Conservation (phyloP, 2,888 invertebrate species). For the Lasioglossum pauxillum region DNA sequence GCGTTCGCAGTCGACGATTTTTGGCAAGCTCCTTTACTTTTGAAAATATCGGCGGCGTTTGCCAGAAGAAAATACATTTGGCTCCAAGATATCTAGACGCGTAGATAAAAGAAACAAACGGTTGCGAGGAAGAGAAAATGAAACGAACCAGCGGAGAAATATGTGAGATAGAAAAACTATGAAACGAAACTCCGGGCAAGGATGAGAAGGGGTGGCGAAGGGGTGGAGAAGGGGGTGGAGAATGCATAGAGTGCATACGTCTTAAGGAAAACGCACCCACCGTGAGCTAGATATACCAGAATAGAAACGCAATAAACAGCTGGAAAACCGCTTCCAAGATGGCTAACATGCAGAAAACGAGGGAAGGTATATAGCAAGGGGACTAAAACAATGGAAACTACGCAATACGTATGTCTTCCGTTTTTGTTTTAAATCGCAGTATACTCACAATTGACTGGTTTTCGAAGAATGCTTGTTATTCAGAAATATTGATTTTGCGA, state of each 20-base stretch:
- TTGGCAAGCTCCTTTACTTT: conserved; percentile 43
- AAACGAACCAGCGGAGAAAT: conserved; percentile 58
- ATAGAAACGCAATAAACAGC: conserved; percentile 59
- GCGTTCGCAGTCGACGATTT: conserved; percentile 42
- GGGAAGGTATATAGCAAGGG: neutral
- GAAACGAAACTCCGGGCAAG: conserved; percentile 28
- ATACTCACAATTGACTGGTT: neutral
- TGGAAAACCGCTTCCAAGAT: conserved; percentile 43
- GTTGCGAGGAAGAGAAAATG: conserved; percentile 52
- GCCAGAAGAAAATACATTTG: conserved; percentile 52
- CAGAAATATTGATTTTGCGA: neutral
- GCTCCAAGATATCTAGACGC: conserved; percentile 54
- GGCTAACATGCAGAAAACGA: conserved; percentile 22
- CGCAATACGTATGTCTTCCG: neutral
- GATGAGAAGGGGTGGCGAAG: conserved; percentile 1
- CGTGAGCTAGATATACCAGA: conserved; percentile 51
- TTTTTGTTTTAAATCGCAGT: neutral
- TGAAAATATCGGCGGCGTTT: conserved; percentile 49
- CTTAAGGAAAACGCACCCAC: conserved; percentile 59
- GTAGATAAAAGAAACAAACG: conserved; percentile 60
- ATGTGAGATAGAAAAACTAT: conserved; percentile 61
- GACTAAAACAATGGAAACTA: conserved; percentile 26
- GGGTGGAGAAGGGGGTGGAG: neutral
- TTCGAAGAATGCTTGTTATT: neutral
- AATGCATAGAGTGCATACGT: conserved; percentile 45